A percentile compares a stretch with the other conserved stretches of the same genome.
Conservation (phyloP, 2,113 vertebrate genomes). For the Capreolus pygargus region DNA sequence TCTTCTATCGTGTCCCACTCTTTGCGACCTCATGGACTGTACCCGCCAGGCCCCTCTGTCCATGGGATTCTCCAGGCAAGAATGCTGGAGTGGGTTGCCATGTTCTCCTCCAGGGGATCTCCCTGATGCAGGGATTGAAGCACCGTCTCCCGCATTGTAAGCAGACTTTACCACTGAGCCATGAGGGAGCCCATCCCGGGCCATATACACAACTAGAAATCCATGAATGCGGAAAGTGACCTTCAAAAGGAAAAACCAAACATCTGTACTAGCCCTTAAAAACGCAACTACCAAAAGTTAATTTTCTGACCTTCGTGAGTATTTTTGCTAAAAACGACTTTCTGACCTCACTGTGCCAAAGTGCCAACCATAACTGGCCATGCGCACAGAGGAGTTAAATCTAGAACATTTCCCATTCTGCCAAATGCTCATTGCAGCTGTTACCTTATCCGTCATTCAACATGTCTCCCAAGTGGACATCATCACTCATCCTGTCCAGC, state of each 20-base stretch:
- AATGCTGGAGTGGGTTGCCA: not conserved
- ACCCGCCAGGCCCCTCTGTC: not conserved
- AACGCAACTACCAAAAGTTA: not conserved
- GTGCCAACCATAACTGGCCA: not conserved
- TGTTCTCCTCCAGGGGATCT: not conserved
- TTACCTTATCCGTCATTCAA: not conserved
- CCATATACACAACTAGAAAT: not conserved
- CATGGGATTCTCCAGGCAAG: not conserved
- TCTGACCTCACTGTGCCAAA: not conserved
- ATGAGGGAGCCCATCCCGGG: not conserved
- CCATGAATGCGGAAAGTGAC: constrained; percentile 11
- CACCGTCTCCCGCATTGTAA: not conserved
- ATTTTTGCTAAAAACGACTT: not conserved
- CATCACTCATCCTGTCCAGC: not conserved
- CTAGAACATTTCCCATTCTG: not conserved
- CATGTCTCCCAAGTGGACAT: not conserved
- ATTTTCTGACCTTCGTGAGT: not conserved
- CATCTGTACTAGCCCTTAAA: not conserved
- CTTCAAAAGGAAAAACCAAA: constrained; percentile 37
- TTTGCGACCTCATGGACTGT: not conserved
- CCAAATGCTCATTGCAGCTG: not conserved
- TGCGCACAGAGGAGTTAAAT: not conserved
- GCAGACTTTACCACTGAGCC: not conserved
- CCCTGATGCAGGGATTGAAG: not conserved
- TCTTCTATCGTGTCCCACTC: not conserved